A percentile compares a stretch with the other conserved stretches of the same genome.
Conservation (phyloP, 2,888 invertebrate species). For the Pterostichus madidus region DNA sequence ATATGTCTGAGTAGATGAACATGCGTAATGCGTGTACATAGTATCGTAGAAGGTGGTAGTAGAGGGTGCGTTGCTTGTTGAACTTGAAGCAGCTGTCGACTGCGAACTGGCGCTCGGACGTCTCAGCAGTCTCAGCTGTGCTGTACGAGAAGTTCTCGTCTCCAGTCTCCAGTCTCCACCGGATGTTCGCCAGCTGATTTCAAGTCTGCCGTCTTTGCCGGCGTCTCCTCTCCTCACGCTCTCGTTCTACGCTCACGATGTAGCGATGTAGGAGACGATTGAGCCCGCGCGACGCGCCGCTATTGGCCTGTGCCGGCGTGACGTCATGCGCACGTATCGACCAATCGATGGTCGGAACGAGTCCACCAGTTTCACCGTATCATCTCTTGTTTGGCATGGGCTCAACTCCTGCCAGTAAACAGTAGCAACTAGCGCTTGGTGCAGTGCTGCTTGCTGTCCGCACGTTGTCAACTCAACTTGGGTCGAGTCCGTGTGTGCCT, state of each 20-base stretch:
- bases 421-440: constrained; percentile 52
- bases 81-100: constrained; percentile 6
- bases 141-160: not conserved
- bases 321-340: constrained; percentile 75
- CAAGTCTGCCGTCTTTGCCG: constrained; percentile 21
- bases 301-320: constrained; percentile 74
- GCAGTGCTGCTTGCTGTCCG: constrained; percentile 12
- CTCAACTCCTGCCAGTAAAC: constrained; percentile 69
- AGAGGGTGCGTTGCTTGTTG: too few relatives aligned
- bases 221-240: constrained; percentile 16
- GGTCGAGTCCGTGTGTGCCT: not conserved
- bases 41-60: too few relatives aligned
- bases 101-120: not conserved
- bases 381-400: constrained; percentile 76
- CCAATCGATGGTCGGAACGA: constrained; percentile 75
- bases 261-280: constrained; percentile 74
- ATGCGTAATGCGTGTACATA: too few relatives aligned
- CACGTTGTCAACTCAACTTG: constrained; percentile 14
- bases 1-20: too few relatives aligned
- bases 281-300: constrained; percentile 68
- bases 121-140: constrained; percentile 36
- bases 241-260: not conserved
- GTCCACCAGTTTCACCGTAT: constrained; percentile 72
- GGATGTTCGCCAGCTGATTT: constrained; percentile 54
- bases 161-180: not conserved